A percentile compares a stretch with the other conserved stretches of the same genome.
Evolutionary conservation across 1,140 invertebrate genomes (phyloP).

Genomic region (Philotrypesis tridentata): DNA sequence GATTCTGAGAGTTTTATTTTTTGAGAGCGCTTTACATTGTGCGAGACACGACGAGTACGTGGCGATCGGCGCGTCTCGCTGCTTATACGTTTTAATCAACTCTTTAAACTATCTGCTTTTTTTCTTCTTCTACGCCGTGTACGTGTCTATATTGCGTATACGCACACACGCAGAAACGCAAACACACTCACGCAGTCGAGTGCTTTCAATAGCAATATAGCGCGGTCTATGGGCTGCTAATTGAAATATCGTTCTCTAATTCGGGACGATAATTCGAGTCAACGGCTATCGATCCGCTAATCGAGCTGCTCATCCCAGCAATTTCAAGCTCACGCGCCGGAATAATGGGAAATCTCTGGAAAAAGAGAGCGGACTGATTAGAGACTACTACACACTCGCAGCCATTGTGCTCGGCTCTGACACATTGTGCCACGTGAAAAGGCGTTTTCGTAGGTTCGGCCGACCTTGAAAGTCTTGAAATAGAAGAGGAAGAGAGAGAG

Average conservation of each 20-base stretch:
- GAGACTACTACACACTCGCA: conserved; percentile 12
- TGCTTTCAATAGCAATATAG: no score
- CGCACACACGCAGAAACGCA: neutral
- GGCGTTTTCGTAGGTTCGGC: neutral
- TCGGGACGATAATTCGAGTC: neutral
- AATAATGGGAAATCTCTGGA: neutral
- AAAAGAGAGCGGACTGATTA: conserved; percentile 5
- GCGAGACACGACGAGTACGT: neutral
- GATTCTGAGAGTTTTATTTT: neutral
- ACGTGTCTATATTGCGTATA: neutral
- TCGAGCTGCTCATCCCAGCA: neutral
- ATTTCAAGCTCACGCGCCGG: neutral
- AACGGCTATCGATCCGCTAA: neutral
- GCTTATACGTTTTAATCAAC: conserved; percentile 29
- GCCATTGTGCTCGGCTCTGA: neutral
- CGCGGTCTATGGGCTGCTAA: no score
- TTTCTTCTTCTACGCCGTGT: neutral
- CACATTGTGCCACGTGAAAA: conserved; percentile 9
- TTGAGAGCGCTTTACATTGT: no score
- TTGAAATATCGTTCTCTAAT: neutral
- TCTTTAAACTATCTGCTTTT: no score
- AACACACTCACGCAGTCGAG: no score
- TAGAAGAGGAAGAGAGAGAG: neutral
- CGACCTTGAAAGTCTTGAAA: conserved; percentile 35
- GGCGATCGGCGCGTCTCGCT: no score